These are phyloP conservation scores for Rhagonycha lutea DNA, from an alignment of 2,888 invertebrate genomes.

Conservation along the genomic window DNA sequence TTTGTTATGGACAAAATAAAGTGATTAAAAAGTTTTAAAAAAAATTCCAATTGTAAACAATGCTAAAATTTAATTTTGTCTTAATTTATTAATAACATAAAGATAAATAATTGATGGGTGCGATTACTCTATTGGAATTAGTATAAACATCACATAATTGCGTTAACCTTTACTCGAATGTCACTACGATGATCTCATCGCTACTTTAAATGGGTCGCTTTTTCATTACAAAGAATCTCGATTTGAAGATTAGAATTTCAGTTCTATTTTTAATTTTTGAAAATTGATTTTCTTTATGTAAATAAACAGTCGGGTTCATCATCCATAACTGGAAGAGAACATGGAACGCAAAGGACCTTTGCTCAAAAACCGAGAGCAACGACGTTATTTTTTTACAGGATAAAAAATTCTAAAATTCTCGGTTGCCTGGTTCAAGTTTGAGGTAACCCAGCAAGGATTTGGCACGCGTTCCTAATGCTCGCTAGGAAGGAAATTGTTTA, in stretches of 20 bases:
- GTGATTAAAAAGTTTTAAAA: neutral
- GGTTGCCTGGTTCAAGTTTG: neutral
- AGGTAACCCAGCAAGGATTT: neutral
- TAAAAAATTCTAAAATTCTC: neutral
- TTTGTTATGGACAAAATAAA: slow-evolving; percentile 3
- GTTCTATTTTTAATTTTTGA: no score
- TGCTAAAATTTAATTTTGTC: neutral
- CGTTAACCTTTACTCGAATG: neutral
- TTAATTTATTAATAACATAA: neutral
- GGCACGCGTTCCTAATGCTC: neutral
- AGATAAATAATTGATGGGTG: neutral
- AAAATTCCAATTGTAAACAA: neutral
- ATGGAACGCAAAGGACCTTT: no score
- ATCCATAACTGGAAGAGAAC: no score
- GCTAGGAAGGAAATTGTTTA: neutral
- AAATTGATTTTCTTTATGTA: no score
- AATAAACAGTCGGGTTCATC: no score
- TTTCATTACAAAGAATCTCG: neutral
- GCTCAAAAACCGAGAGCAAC: no score
- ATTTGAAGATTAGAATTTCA: neutral
- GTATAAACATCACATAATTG: neutral
- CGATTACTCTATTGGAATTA: neutral
- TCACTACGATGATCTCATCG: neutral
- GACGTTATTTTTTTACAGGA: neutral
- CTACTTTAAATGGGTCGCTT: neutral